These are phyloP conservation scores for Homarus gammarus DNA, from an alignment of 2,888 invertebrate species.

Conservation along the genomic window DNA sequence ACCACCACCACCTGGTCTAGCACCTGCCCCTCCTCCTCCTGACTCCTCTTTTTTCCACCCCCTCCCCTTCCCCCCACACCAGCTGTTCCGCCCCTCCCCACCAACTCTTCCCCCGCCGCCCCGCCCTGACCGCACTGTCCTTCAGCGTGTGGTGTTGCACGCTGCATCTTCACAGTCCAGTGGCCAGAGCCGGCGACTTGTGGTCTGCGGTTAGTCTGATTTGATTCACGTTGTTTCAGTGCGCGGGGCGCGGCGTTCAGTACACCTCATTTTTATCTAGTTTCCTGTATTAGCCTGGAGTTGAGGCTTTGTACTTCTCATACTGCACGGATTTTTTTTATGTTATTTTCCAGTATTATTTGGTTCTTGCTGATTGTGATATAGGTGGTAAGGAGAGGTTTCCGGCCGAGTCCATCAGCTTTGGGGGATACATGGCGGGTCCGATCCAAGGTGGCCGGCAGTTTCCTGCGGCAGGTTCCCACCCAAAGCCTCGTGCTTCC, in stretches of 20 bases:
- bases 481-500: neutral
- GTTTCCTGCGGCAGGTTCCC: constrained; percentile 1
- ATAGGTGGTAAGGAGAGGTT: neutral
- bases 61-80: neutral
- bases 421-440: neutral
- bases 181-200: constrained; percentile 5
- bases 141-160: neutral
- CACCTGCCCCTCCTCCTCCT: neutral
- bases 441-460: neutral
- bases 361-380: neutral
- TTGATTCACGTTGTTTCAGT: neutral
- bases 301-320: neutral
- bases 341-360: neutral
- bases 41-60: neutral
- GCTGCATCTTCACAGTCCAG: constrained; percentile 18
- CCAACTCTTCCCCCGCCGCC: no score
- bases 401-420: neutral
- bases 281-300: neutral
- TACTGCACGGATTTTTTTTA: neutral
- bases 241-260: neutral
- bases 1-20: neutral
- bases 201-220: constrained; percentile 12
- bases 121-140: neutral
- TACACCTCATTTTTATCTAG: neutral
- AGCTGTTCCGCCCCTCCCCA: neutral